Evolutionary conservation across 2,888 invertebrate species (phyloP).

Genomic region (Mesochorus sp.): DNA sequence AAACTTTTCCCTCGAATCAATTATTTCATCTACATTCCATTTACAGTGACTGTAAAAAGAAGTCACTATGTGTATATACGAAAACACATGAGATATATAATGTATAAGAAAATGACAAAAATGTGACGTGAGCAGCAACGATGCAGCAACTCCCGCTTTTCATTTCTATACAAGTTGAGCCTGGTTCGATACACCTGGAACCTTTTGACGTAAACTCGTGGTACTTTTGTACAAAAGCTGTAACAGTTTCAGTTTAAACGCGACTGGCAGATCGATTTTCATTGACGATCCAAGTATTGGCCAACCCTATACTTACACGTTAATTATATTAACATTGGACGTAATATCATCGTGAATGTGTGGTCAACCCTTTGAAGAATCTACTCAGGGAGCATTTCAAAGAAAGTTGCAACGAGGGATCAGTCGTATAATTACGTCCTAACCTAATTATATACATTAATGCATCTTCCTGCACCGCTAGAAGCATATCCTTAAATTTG

Average conservation of each 20-base stretch:
- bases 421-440: neutral
- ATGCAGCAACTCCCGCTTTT: neutral
- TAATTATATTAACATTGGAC: slow-evolving; percentile 14
- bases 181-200: slow-evolving; percentile 38
- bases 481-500: no score
- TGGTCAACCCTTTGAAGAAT: slow-evolving; percentile 25
- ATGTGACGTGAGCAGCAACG: no score
- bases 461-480: no score
- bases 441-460: no score
- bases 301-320: slow-evolving; percentile 37
- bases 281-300: slow-evolving; percentile 69
- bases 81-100: no score
- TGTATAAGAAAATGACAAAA: no score
- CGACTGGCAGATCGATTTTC: slow-evolving; percentile 77
- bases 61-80: no score
- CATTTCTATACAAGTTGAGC: neutral
- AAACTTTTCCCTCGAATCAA: slow-evolving; percentile 36
- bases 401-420: no score
- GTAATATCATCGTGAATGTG: neutral
- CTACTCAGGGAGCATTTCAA: neutral
- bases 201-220: slow-evolving; percentile 69
- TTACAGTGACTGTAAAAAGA: no score
- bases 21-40: slow-evolving; percentile 37
- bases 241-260: slow-evolving; percentile 32
- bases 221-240: slow-evolving; percentile 45